phyloP scores from a whole-genome alignment of 2,888 invertebrate species.

The Pandemis heparana region DNA sequence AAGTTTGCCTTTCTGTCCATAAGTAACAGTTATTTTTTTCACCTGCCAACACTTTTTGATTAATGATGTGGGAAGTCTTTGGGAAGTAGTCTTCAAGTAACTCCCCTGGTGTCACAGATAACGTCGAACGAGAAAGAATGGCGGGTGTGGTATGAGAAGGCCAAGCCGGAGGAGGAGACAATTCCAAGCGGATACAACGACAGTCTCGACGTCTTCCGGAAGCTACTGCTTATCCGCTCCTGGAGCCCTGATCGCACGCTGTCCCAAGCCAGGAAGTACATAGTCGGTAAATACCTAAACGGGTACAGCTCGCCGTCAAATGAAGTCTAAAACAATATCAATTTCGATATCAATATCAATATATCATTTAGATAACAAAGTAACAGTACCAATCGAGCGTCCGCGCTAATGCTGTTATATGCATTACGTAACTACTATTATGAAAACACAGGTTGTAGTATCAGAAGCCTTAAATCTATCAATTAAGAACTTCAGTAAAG shows the following conservation, averaged over 20 bases:
- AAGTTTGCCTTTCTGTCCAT: too few species aligned
- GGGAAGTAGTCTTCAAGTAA: not conserved
- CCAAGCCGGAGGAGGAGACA: slow-evolving; percentile 95
- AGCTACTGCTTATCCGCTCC: slow-evolving; percentile 93
- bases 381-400: too few species aligned
- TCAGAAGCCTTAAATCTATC: not conserved
- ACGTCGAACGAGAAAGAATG: slow-evolving; percentile 95
- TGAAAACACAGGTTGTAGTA: not conserved
- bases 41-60: not conserved
- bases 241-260: slow-evolving; percentile 98
- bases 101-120: slow-evolving; percentile 85
- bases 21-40: too few species aligned
- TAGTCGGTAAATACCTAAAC: slow-evolving; percentile 87
- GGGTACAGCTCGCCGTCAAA: too few species aligned
- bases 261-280: slow-evolving; percentile 96
- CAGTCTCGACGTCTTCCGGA: slow-evolving; percentile 94
- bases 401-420: too few species aligned
- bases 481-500: not conserved
- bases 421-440: too few species aligned
- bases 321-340: too few species aligned
- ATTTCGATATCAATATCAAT: too few species aligned
- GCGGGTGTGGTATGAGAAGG: slow-evolving; percentile 96
- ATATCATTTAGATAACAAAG: too few species aligned
- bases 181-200: slow-evolving; percentile 96
- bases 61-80: not conserved